Percentiles rank a stretch among this genome's conserved stretches.
phyloP scores from a whole-genome alignment of 2,113 vertebrate species.

The Candoia aspera region DNA sequence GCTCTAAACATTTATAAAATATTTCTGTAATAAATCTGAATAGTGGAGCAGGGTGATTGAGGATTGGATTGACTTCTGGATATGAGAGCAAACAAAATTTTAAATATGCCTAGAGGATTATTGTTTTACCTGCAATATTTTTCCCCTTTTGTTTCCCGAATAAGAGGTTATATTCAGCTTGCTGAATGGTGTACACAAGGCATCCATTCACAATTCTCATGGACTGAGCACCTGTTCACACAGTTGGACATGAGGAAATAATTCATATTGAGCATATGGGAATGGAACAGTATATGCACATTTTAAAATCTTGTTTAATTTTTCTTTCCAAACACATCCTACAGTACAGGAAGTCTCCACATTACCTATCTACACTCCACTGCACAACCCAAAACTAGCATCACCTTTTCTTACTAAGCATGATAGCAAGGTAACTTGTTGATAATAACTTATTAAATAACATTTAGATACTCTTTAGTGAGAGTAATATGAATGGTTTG shows the following conservation, averaged over 20 bases:
- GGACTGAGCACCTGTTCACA: not conserved
- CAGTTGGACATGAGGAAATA: not conserved
- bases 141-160: not conserved
- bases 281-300: not conserved
- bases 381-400: not conserved
- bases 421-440: not conserved
- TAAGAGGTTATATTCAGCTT: not conserved
- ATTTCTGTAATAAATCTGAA: constrained; percentile 5
- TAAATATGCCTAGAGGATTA: not conserved
- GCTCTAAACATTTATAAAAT: constrained; percentile 3
- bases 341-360: not conserved
- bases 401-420: not conserved
- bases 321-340: not conserved
- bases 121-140: not conserved
- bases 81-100: not conserved
- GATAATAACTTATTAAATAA: not conserved
- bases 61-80: not conserved
- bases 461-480: not conserved
- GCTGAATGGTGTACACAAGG: not conserved
- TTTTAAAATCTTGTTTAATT: not conserved
- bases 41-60: not conserved
- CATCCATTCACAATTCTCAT: not conserved
- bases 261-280: not conserved
- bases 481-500: not conserved
- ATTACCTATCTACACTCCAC: not conserved